Base-by-base conservation (phyloP, 2,888 invertebrate species). In the Zelleria hepariella region DNA sequence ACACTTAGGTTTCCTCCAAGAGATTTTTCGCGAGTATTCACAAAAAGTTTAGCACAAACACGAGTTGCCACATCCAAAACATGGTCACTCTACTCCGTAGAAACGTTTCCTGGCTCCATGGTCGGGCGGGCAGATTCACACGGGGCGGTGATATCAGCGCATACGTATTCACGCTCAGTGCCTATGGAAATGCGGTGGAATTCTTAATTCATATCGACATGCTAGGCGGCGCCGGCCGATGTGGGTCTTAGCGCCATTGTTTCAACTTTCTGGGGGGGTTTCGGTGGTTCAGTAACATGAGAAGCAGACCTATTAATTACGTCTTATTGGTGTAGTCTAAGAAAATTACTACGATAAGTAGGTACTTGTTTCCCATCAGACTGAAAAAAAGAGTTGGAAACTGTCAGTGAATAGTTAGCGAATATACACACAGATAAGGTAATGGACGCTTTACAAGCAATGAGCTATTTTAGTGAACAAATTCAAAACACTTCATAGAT, bases 141-240 rank as follows among this genome's bases (percentile, higher is more conserved):
- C 86, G 85, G n/a, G n/a, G 74, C 73, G 25, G 52, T 60, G 57
- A 52, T 70, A 66, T 78, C 73, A 75, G 77, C 78, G 73, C 64
- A 67, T 60, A 62, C 62, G 61, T 61, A 75, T 85, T 84, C 81
- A 85, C 86, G 86, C 86, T 85, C 78, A 75, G 73, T 83, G 85
- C 73, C 78, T 86, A 86, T 85, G 86, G 83, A 83, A 84, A 84
- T 85, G 78, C 69, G 72, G 77, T 69, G 72, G 69, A 73, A 63
- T 62, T 79, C 75, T 75, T 74, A 76, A 79, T 78, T 72, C 72
- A 55, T 55, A 55, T 55, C 55, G 10, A 42, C 32, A 15, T 42
- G 32, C 32, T 42, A 10, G 32, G 32, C 32, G 15, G 32, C 15
- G 32, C 15, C 32, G 32, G 10, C 32, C 15, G 5, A 42, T 15